These are phyloP conservation scores for Gasterosteus nipponicus DNA, from an alignment of 2,113 vertebrate genomes.

Conservation along the genomic window DNA sequence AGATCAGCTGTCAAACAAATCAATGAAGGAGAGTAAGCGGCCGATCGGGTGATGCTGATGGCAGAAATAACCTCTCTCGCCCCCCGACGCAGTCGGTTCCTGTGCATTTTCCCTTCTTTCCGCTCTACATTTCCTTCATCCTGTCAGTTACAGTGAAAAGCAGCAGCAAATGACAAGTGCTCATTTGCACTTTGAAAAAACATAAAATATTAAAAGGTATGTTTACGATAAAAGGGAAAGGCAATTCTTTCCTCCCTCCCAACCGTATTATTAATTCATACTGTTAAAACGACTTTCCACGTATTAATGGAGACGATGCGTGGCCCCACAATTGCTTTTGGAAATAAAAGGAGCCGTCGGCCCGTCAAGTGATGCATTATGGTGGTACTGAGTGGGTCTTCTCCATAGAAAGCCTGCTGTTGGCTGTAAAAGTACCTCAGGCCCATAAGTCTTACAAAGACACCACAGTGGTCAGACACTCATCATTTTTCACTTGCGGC, in stretches of 20 bases:
- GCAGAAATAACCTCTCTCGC: constrained; percentile 9
- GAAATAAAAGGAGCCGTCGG: constrained; percentile 73
- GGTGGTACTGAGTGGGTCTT: constrained; percentile 71
- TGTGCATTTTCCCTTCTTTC: constrained; percentile 18
- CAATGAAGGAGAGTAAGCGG: neutral
- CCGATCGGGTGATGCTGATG: constrained; percentile 1
- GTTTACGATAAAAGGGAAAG: constrained; percentile 85
- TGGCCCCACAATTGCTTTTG: constrained; percentile 73
- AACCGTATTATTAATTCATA: constrained; percentile 87
- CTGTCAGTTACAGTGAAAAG: constrained; percentile 47
- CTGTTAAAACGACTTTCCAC: constrained; percentile 87
- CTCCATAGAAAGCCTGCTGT: constrained; percentile 75
- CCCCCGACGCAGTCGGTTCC: neutral
- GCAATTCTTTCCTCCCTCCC: constrained; percentile 77
- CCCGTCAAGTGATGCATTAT: constrained; percentile 78
- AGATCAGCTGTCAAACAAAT: constrained; percentile 11
- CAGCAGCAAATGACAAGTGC: constrained; percentile 62
- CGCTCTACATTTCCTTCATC: constrained; percentile 56
- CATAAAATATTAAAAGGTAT: constrained; percentile 87
- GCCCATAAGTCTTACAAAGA: constrained; percentile 48
- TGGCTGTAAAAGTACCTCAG: constrained; percentile 58
- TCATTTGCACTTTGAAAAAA: constrained; percentile 80
- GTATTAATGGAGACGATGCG: constrained; percentile 83
- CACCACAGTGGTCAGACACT: constrained; percentile 47
- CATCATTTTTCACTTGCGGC: constrained; percentile 68